A percentile compares a stretch with the other conserved stretches of the same genome.
These are phyloP conservation scores for Todiramphus saurophagus DNA, from an alignment of 2,113 vertebrate genomes.

Conservation along the genomic window DNA sequence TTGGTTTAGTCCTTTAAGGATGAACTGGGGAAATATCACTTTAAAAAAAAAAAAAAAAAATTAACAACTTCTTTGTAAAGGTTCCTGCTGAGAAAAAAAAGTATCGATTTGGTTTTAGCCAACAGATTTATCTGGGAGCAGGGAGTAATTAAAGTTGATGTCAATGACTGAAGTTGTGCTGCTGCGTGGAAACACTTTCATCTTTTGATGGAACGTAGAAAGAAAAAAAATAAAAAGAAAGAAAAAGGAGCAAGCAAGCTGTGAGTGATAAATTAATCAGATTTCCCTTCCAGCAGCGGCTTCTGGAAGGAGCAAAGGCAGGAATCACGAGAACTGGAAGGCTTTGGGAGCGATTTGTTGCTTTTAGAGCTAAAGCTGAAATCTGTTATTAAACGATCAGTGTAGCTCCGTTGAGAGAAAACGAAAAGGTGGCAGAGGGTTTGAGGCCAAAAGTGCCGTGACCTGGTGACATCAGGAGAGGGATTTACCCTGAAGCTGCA, in stretches of 20 bases:
- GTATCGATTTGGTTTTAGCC: not conserved
- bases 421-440: not conserved
- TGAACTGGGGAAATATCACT: not conserved
- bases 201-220: not conserved
- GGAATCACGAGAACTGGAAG: not conserved
- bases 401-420: not conserved
- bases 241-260: not conserved
- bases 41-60: not conserved
- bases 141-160: conserved; percentile 15
- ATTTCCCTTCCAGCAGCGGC: not conserved
- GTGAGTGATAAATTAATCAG: not conserved
- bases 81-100: not conserved
- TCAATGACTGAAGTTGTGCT: not conserved
- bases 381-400: not conserved
- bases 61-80: not conserved
- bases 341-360: not conserved
- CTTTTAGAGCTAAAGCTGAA: not conserved
- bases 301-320: not conserved
- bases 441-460: not conserved
- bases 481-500: not conserved
- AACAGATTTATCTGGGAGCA: not conserved
- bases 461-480: not conserved
- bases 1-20: not conserved
- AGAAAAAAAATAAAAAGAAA: not conserved
- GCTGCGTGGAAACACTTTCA: not conserved